Evolutionary conservation across 53 echinoderm and acorn worm genomes (phyloP).

Genomic region (Echinarachnius parma): DNA sequence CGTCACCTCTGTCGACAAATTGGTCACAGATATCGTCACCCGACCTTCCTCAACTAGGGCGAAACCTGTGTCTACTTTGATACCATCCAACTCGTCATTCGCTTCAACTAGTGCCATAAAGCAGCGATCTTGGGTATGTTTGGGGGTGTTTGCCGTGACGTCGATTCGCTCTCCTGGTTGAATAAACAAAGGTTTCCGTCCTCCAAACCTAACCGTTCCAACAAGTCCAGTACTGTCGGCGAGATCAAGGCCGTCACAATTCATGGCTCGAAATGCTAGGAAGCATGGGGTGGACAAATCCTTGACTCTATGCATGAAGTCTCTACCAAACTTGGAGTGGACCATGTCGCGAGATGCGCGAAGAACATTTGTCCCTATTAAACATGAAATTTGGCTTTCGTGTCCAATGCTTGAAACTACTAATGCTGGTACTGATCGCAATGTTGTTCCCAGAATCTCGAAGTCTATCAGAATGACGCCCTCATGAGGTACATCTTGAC

Average conservation of each 20-base stretch:
- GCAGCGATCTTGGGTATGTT: neutral
- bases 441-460: neutral
- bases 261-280: constrained; percentile 10
- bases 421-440: neutral
- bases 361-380: constrained; percentile 49
- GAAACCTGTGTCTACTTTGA: constrained; percentile 1
- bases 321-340: constrained; percentile 18
- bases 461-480: constrained; percentile 26
- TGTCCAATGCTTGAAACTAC: neutral
- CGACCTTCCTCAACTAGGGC: neutral
- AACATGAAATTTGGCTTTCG: constrained; percentile 2
- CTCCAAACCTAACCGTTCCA: constrained; percentile 9
- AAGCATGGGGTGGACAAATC: constrained; percentile 13
- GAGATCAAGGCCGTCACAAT: constrained; percentile 24
- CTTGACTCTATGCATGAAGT: constrained; percentile 18
- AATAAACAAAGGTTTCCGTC: neutral
- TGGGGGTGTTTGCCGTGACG: neutral
- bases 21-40: neutral
- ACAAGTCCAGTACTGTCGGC: constrained; percentile 23
- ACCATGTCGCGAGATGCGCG: constrained; percentile 17
- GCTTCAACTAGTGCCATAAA: constrained; percentile 3
- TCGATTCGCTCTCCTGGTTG: neutral
- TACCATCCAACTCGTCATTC: neutral
- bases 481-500: constrained; percentile 23
- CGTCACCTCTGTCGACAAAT: no score